Evolutionary conservation across 2,888 invertebrate species (phyloP).

Genomic region (Mesorhabditis sp.): DNA sequence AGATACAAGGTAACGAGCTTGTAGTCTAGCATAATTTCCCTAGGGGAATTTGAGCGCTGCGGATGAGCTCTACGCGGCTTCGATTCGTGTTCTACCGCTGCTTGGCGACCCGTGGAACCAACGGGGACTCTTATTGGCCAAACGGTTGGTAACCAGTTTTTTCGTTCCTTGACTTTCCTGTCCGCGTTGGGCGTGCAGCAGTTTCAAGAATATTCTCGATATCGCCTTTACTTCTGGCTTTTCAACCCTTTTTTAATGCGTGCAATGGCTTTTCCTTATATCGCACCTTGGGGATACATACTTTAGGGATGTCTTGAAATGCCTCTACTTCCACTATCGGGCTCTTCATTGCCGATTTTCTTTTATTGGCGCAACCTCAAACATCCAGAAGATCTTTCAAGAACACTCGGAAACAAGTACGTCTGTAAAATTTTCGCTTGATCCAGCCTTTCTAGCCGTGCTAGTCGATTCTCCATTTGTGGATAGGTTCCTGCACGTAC

Average conservation of each 20-base stretch:
- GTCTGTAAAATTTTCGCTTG: not conserved
- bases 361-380: not conserved
- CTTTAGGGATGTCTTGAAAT: not conserved
- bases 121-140: slow-evolving; percentile 13
- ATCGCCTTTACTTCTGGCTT: no score
- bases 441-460: not conserved
- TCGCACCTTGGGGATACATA: not conserved
- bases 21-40: no score
- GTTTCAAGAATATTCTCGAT: no score
- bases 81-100: slow-evolving; percentile 20
- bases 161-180: no score
- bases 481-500: not conserved
- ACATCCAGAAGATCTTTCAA: slow-evolving; percentile 2
- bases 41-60: slow-evolving; percentile 6
- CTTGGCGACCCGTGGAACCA: slow-evolving; percentile 35
- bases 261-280: no score
- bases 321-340: not conserved
- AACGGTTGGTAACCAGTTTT: not conserved
- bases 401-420: not conserved
- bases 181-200: no score
- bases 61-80: slow-evolving; percentile 21
- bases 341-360: not conserved
- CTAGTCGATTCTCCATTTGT: not conserved
- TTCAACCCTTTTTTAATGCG: no score
- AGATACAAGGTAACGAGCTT: slow-evolving; percentile 29